phyloP scores from a whole-genome alignment of 2,113 vertebrate species.

The Cyanistes caeruleus region DNA sequence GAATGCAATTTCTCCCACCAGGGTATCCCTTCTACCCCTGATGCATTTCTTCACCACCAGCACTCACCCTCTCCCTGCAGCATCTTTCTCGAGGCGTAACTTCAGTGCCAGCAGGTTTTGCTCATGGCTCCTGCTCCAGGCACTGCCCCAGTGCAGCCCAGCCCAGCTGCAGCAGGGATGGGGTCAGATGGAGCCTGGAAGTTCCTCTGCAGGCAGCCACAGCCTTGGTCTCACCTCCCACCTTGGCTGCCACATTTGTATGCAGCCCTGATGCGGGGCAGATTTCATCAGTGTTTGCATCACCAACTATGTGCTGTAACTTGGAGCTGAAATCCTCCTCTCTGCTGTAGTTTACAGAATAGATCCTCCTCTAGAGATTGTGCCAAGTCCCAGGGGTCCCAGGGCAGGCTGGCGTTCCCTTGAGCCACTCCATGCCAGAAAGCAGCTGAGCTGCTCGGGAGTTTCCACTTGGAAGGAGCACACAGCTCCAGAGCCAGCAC shows the following conservation, averaged over 20 bases:
- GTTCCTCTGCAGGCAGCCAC: background rate
- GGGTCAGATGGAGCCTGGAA: background rate
- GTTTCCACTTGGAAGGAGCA: background rate
- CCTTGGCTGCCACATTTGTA: background rate
- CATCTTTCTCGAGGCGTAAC: accelerated
- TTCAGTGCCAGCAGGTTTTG: background rate
- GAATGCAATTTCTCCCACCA: background rate
- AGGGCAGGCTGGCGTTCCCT: background rate
- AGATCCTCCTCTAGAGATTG: background rate
- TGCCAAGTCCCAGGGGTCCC: background rate
- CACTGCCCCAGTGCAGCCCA: background rate
- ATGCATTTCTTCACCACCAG: background rate
- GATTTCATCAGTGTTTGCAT: background rate
- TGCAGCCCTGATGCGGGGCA: accelerated
- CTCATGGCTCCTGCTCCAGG: background rate
- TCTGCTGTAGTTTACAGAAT: background rate
- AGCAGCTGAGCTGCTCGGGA: background rate
- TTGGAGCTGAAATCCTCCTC: background rate
- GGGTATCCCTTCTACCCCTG: too few species aligned
- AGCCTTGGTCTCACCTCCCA: background rate
- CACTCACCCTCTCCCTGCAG: background rate
- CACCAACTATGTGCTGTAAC: accelerated
- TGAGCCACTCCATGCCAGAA: background rate
- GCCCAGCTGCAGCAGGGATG: background rate
- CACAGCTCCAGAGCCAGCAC: background rate